A percentile compares a stretch with the other conserved stretches of the same genome.
These are phyloP conservation scores for Polypedilum vanderplanki DNA, from an alignment of 1,140 invertebrate species.

Conservation along the genomic window DNA sequence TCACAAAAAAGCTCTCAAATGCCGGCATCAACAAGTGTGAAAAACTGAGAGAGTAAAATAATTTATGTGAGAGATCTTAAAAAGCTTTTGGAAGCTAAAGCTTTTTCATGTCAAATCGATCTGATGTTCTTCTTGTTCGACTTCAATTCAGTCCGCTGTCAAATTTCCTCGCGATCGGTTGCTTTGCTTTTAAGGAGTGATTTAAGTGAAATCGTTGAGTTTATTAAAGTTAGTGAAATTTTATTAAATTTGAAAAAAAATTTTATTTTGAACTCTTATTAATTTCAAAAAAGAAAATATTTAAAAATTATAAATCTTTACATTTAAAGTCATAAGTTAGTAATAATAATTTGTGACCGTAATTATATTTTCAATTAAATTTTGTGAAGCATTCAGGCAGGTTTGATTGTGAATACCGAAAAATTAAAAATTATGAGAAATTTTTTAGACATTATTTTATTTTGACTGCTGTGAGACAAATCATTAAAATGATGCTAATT, in stretches of 20 bases:
- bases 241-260: neutral
- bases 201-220: neutral
- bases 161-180: neutral
- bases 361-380: too few species aligned
- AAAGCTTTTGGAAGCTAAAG: neutral
- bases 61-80: neutral
- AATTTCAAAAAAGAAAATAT: neutral
- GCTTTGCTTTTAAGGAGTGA: neutral
- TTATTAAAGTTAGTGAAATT: neutral
- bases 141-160: neutral
- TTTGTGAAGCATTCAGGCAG: too few species aligned
- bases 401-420: too few species aligned
- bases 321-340: neutral
- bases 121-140: neutral
- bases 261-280: too few species aligned
- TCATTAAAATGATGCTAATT: too few species aligned
- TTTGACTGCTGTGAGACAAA: too few species aligned
- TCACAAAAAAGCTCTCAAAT: neutral
- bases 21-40: neutral
- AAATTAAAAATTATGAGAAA: too few species aligned
- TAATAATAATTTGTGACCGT: neutral
- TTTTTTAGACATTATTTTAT: too few species aligned
- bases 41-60: neutral
- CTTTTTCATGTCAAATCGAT: neutral
- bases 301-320: neutral